Conservation (phyloP, 2,113 vertebrate species). For the Lagopus muta region DNA sequence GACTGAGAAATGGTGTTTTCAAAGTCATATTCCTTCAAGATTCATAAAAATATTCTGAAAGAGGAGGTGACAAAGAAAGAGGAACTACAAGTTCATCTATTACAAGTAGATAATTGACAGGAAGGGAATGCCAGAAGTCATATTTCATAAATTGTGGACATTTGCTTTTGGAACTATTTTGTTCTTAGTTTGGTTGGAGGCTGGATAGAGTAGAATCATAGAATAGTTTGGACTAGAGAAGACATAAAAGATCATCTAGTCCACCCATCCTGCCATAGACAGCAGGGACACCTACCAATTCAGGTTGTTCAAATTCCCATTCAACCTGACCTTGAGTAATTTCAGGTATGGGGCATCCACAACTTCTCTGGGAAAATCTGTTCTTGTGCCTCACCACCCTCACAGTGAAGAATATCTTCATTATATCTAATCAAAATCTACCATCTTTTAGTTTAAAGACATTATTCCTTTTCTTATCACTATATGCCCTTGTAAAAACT, state of each 20-base stretch:
- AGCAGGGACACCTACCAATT: too few relatives aligned
- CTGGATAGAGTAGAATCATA: neutral
- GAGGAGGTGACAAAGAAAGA: neutral
- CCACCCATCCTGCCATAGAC: neutral
- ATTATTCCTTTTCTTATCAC: too few relatives aligned
- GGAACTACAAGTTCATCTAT: neutral
- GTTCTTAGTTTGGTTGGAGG: neutral
- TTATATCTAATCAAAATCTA: neutral
- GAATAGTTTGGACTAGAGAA: neutral
- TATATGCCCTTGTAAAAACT: too few relatives aligned
- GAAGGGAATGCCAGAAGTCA: neutral
- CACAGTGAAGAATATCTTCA: neutral
- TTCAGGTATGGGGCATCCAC: neutral
- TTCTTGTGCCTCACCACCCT: neutral
- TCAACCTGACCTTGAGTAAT: neutral
- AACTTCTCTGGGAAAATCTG: neutral
- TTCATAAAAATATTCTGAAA: neutral
- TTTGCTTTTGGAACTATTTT: neutral
- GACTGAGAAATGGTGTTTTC: neutral
- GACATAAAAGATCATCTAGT: neutral
- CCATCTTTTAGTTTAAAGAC: too few relatives aligned
- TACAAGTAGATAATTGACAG: neutral
- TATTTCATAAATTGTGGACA: neutral
- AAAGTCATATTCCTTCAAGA: neutral
- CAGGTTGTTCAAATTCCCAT: neutral